Evolutionary conservation across 2,888 invertebrate species (phyloP), one percentile per base, ranked within the genome.

Genomic region (Neoscelio sp.): DNA sequence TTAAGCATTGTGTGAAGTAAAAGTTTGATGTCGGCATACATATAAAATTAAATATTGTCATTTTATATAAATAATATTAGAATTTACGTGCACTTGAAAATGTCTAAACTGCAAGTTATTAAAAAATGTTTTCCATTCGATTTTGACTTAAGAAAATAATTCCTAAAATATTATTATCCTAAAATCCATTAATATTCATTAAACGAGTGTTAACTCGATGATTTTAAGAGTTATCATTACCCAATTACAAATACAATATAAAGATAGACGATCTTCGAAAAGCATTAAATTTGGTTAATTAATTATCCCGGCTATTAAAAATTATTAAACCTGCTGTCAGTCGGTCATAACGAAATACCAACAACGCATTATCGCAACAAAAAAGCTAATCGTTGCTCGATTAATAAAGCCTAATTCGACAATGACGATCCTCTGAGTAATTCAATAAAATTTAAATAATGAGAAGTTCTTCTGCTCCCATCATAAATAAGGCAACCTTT

Each of bases 401-500:
- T 71, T 44, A 60, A 71, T 71, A 52, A 71, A 3, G 42, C 42
- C 30, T 62, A 71, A 71, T 52, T 52, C 60, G 60, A 71, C 50
- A 62, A 71, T 60, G 35, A 71, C 17, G 13, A 18, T 26, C 18
- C 46, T 17, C 48, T 1, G 35, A 46, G 28, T 35, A 13, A 62
- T 70, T 42, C 35, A 62, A 50, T 52, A 50, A 13, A n/a, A 28
- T 17, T 17, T 46, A 33, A 62, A 68, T 62, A 52, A 56, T 33
- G 60, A 40, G 50, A 26, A 40, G 40, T 1, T 12, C 8, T 28
- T 23, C n/a, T 26, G 8, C 0, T 13, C 52, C 15, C 15, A 17
- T 60, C 60, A 42, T 70, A 68, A 68, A 68, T 68, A 68, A 56
- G 15, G 33, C 44, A 50, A 33, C 50, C 70, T 70, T 70, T 70